Evolutionary conservation across 1,140 invertebrate species (phyloP).

Genomic region (Aphelenchoides fujianensis): DNA sequence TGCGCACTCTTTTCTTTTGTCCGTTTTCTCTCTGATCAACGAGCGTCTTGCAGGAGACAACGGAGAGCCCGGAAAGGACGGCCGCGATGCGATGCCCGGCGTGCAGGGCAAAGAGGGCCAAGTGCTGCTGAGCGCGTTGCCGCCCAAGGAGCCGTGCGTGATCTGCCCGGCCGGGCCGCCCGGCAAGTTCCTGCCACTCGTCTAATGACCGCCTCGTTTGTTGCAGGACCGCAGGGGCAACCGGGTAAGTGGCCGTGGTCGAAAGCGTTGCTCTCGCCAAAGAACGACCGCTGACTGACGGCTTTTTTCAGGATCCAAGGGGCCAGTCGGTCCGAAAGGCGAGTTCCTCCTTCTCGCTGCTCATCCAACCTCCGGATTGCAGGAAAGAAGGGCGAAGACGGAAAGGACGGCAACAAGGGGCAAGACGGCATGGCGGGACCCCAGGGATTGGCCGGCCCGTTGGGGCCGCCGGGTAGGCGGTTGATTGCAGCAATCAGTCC

Average conservation of each 20-base stretch:
- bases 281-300: neutral
- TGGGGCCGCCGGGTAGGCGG: neutral
- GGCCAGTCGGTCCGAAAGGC: conserved; percentile 14
- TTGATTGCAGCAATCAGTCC: neutral
- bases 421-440: conserved; percentile 51
- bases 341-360: too few relatives aligned
- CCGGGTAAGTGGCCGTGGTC: conserved; percentile 29
- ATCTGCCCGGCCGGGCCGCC: conserved; percentile 57
- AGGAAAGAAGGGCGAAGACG: conserved; percentile 10
- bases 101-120: conserved; percentile 34
- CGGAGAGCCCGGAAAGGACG: conserved; percentile 50
- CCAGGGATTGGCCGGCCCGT: conserved; percentile 27
- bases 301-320: neutral
- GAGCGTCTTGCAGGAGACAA: conserved; percentile 32
- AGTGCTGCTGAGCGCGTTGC: conserved; percentile 46
- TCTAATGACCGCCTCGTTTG: neutral
- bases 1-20: neutral
- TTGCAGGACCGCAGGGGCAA: conserved; percentile 55
- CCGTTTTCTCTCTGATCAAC: neutral
- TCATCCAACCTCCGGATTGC: too few relatives aligned
- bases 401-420: conserved; percentile 46
- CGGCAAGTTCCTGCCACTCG: conserved; percentile 34
- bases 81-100: conserved; percentile 19
- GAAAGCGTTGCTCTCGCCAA: neutral
- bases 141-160: conserved; percentile 56